Evolutionary conservation across 2,888 invertebrate genomes (phyloP), one percentile per base, ranked within the genome.

Genomic region (Scaptodrosophila latifasciaeformis): DNA sequence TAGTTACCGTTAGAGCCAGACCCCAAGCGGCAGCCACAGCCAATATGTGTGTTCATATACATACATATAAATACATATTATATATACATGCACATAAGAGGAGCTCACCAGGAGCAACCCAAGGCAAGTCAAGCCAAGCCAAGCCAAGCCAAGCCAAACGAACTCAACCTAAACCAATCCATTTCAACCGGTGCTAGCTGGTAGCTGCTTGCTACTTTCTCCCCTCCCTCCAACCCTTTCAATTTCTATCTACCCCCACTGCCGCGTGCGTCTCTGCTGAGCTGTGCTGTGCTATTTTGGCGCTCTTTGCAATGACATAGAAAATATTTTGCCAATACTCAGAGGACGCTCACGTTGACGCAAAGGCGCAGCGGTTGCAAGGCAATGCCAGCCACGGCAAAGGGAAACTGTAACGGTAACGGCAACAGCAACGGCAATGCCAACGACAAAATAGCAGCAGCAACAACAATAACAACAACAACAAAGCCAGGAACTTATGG

Each of bases 321-420:
- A 65, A 79, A 76, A 76, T 76, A 79, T 76, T 76, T 76, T 76
- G 79, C 67, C 76, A 79, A 76, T 76, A 76, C 76, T 39, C 79
- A 4, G 27, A 70, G 70, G 75, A 78, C 54, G 67, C 69, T 62
- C 75, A 72, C 67, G 70, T 72, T 77, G 77, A 68, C 74, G 72
- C 65, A 62, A 56, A 49, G 49, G 45, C 34, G 29, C 10, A 35
- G 31, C 48, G 37, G 54, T 21, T 13, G 15, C 15, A 19, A n/a
- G 37, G 37, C 18, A 24, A n/a, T 18, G 40, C 2, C 7, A 13
- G 15, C 39, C 43, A 35, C 43, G 29, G 37, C 31, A 34, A 15
- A 18, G 13, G 29, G 18, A n/a, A 34, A 43, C 24, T 7, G 24
- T 24, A 24, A 24, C 24, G 24, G 24, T 24, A 55, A 50, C 50